Base-by-base conservation (phyloP, 2,797 vertebrate species). In the Bufotes viridis region DNA sequence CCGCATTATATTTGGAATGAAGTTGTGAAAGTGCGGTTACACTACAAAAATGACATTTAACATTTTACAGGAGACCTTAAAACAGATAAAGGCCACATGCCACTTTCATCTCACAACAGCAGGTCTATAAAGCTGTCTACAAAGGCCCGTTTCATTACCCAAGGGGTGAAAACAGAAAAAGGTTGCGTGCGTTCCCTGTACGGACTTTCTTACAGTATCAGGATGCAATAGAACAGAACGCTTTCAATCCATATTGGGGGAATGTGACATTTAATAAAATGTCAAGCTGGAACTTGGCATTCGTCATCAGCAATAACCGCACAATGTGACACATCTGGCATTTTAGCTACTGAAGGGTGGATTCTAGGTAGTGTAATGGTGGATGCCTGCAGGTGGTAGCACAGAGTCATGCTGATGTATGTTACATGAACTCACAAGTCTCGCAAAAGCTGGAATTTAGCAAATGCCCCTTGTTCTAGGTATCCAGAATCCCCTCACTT, bases 211-310 rank as follows among this genome's bases (percentile, higher is more conserved):
- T 42, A 53, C 42, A n/a, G 75, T 55, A 55, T 34, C 78, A 7
- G 78, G 78, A 60, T 34, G 22, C 76, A 78, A 57, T 29, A 79
- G 26, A 70, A 67, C 61, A 0, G 14, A 22, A 12, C 24, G 11
- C 49, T 53, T 82, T 55, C 49, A 26, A 17, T 34, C n/a, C 24
- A 78, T 74, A 69, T 26, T 11, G 26, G 49, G n/a, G 53, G 76
- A 60, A 72, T 70, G 65, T 74, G 85, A 81, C 85, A 87, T 87
- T 87, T 87, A n/a, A 20, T 24, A 80, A 83, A 87, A 87, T 87
- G 85, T 81, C 85, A 87, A 20, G n/a, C 26, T 60, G 55, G 13
- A 26, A 72, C 85, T 42, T 58, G 63, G 63, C 29, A 70, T 80
- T 49, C 74, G 67, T 87, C 76, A 70, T 60, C 49, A 26, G 78